These are phyloP conservation scores for Pelusios castaneus DNA, from an alignment of 2,113 vertebrate species.

Conservation along the genomic window DNA sequence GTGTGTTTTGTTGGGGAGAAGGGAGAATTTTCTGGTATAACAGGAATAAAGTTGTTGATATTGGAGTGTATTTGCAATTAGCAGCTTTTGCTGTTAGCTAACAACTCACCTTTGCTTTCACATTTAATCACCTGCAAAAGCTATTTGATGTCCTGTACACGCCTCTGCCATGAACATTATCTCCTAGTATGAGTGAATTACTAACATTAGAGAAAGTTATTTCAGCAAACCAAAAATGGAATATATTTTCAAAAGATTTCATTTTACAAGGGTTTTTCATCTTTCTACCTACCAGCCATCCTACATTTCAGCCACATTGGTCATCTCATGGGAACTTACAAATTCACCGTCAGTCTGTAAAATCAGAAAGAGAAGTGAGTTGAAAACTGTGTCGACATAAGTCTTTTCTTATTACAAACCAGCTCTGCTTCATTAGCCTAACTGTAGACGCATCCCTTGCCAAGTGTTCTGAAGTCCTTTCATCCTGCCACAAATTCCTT, in stretches of 20 bases:
- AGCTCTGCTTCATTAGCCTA: constrained; percentile 22
- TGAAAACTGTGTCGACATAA: constrained; percentile 9
- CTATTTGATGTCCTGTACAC: constrained; percentile 64
- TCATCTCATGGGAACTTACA: constrained; percentile 59
- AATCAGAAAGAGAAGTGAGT: constrained; percentile 44
- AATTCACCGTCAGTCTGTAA: constrained; percentile 47
- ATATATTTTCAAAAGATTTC: constrained; percentile 61
- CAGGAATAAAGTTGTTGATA: neutral
- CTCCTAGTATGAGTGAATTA: constrained; percentile 56
- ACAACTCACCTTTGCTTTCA: constrained; percentile 23
- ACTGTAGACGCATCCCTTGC: constrained; percentile 42
- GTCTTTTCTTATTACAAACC: constrained; percentile 46
- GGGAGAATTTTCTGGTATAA: neutral
- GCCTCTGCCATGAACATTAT: constrained; percentile 51
- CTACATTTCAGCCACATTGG: constrained; percentile 24
- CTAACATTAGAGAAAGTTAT: constrained; percentile 45
- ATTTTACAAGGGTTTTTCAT: constrained; percentile 49
- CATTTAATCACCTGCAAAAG: constrained; percentile 63
- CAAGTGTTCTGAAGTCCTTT: constrained; percentile 47
- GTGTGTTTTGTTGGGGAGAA: neutral
- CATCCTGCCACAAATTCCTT: constrained; percentile 12
- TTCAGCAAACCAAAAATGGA: constrained; percentile 51
- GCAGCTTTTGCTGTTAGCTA: constrained; percentile 46
- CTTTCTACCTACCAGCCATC: constrained; percentile 53
- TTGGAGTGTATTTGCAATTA: constrained; percentile 45